Evolutionary conservation across 2,888 invertebrate genomes (phyloP).

Genomic region (Pristionchus maxplancki): DNA sequence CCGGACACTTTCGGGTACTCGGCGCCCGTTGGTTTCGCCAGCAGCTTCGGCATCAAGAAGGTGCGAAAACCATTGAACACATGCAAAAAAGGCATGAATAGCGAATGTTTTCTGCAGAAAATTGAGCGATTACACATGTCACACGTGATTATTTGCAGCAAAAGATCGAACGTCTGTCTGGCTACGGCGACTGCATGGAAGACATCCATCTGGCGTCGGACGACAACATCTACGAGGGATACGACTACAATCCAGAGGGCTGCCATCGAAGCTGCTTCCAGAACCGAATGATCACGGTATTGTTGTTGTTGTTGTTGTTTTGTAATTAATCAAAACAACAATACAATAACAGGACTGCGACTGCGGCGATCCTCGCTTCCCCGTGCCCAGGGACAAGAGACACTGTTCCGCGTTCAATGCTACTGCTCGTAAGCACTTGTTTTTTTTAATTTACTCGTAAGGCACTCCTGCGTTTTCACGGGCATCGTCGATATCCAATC

Average conservation of each 20-base stretch:
- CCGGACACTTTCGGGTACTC: slow-evolving; percentile 70
- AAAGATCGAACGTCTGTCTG: slow-evolving; percentile 63
- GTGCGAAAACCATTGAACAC: slow-evolving; percentile 34
- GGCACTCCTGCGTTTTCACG: no score
- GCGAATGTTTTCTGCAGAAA: no score
- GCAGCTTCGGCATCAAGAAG: slow-evolving; percentile 68
- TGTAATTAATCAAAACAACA: background rate
- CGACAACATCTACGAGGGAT: slow-evolving; percentile 63
- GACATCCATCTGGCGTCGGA: slow-evolving; percentile 52
- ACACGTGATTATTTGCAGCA: slow-evolving; percentile 62
- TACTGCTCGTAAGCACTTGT: slow-evolving; percentile 62
- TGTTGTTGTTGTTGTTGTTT: background rate
- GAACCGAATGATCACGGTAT: slow-evolving; percentile 57
- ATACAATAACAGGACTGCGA: slow-evolving; percentile 57
- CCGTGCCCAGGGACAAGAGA: slow-evolving; percentile 57
- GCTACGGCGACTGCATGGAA: slow-evolving; percentile 65
- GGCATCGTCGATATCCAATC: no score
- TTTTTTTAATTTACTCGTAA: background rate
- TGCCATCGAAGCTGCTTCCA: slow-evolving; percentile 70
- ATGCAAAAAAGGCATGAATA: no score
- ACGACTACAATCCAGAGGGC: slow-evolving; percentile 70
- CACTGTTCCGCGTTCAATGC: slow-evolving; percentile 69
- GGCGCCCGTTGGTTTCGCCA: slow-evolving; percentile 68
- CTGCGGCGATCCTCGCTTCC: slow-evolving; percentile 69
- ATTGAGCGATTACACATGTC: no score